Evolutionary conservation across 2,113 vertebrate species (phyloP).

Genomic region (Lophius piscatorius): DNA sequence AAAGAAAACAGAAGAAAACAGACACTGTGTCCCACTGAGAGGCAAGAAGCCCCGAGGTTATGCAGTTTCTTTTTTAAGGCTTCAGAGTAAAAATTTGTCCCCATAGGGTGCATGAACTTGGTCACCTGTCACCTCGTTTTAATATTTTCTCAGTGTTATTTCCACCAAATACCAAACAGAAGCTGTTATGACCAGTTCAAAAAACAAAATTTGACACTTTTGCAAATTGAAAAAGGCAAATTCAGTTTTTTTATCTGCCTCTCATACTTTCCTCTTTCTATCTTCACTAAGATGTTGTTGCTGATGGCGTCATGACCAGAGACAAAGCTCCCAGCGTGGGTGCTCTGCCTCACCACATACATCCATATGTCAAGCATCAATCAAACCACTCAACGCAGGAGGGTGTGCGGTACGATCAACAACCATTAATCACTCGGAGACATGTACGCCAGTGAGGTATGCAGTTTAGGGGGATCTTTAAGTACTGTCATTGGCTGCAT

Average conservation of each 20-base stretch:
- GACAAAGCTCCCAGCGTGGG: conserved; percentile 28
- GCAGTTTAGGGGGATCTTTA: conserved; percentile 17
- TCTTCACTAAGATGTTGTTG: conserved; percentile 15
- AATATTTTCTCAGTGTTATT: conserved; percentile 29
- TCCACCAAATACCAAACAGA: conserved; percentile 28
- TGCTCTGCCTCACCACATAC: conserved; percentile 54
- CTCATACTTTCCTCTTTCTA: conserved; percentile 2
- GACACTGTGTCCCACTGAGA: no score
- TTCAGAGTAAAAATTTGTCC: background rate
- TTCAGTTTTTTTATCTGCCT: background rate
- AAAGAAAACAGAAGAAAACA: no score
- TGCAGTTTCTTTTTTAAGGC: background rate
- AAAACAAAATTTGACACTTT: conserved; percentile 11
- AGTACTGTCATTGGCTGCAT: conserved; percentile 9
- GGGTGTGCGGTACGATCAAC: conserved; percentile 45
- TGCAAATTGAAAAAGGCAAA: conserved; percentile 7
- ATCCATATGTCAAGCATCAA: conserved; percentile 70
- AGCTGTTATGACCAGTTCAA: background rate
- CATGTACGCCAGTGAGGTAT: conserved; percentile 28
- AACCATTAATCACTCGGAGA: conserved; percentile 69
- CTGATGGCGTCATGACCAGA: conserved; percentile 20
- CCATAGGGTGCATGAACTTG: background rate
- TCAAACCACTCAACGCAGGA: conserved; percentile 58
- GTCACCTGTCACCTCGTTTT: conserved; percentile 31
- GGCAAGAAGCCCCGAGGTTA: background rate